Evolutionary conservation across 2,797 vertebrate species (phyloP).

Genomic region (Thamnophis elegans): DNA sequence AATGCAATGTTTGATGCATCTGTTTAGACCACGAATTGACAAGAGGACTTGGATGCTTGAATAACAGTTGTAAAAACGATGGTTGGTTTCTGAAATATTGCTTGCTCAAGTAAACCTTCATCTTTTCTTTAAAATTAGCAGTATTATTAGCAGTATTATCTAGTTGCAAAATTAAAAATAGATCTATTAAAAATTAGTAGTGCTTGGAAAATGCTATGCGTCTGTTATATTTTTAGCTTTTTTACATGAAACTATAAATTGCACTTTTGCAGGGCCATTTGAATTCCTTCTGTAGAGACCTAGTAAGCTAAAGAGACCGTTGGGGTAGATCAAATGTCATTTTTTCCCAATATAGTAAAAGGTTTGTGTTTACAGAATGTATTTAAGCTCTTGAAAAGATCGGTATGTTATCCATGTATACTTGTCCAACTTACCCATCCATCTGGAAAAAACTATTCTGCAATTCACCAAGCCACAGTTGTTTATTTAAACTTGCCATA

Average conservation of each 20-base stretch:
- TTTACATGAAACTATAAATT: not conserved
- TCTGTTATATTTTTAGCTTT: not conserved
- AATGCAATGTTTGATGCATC: not conserved
- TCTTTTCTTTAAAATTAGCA: not conserved
- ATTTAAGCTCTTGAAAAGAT: not conserved
- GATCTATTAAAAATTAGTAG: not conserved
- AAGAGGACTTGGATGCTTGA: not conserved
- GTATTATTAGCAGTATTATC: not conserved
- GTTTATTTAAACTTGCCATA: not conserved
- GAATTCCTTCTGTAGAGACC: not conserved
- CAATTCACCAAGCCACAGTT: not conserved
- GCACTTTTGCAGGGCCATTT: not conserved
- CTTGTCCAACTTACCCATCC: not conserved
- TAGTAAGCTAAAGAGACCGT: not conserved
- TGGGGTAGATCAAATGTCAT: not conserved
- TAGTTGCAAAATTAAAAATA: not conserved
- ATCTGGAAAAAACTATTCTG: not conserved
- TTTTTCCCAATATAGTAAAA: not conserved
- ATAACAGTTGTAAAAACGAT: not conserved
- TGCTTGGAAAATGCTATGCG: not conserved
- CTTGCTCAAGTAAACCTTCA: not conserved
- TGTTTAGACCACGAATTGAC: not conserved
- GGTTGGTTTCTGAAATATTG: not conserved
- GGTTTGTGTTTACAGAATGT: not conserved
- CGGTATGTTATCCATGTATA: not conserved